Percentiles rank a stretch among this genome's conserved stretches.
Conservation (phyloP, 2,888 invertebrate species). For the Ypsolopha scabrella region DNA sequence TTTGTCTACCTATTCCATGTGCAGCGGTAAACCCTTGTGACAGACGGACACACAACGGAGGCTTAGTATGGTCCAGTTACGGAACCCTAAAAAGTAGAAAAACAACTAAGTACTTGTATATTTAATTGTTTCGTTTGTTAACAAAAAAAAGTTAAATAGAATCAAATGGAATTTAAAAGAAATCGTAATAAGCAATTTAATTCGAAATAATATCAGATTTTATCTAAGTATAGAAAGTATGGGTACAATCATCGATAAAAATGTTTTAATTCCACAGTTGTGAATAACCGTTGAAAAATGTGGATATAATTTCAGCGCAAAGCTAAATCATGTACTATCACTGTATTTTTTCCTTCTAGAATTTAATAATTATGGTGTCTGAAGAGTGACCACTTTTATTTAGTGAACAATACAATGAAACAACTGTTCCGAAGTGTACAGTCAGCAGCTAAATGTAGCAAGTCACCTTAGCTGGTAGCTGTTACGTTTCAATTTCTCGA, state of each 20-base stretch:
- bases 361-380: constrained; percentile 11
- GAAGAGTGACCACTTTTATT: constrained; percentile 10
- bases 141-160: neutral
- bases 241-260: constrained; percentile 16
- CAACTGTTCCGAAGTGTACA: constrained; percentile 19
- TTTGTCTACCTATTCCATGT: too few relatives aligned
- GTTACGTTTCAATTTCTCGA: constrained; percentile 65
- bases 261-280: neutral
- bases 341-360: neutral
- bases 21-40: too few relatives aligned
- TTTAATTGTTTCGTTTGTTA: neutral
- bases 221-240: constrained; percentile 5
- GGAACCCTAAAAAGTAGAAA: too few relatives aligned
- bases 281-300: too few relatives aligned
- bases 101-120: too few relatives aligned
- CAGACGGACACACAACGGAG: too few relatives aligned
- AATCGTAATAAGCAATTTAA: constrained; percentile 14
- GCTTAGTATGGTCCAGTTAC: too few relatives aligned
- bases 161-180: neutral
- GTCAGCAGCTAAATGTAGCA: constrained; percentile 47
- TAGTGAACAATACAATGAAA: constrained; percentile 16
- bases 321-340: neutral
- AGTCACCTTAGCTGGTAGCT: constrained; percentile 63
- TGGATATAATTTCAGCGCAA: too few relatives aligned
- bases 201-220: constrained; percentile 18